phyloP scores from a whole-genome alignment of 2,797 vertebrate genomes.

The Epinephelus awoara region DNA sequence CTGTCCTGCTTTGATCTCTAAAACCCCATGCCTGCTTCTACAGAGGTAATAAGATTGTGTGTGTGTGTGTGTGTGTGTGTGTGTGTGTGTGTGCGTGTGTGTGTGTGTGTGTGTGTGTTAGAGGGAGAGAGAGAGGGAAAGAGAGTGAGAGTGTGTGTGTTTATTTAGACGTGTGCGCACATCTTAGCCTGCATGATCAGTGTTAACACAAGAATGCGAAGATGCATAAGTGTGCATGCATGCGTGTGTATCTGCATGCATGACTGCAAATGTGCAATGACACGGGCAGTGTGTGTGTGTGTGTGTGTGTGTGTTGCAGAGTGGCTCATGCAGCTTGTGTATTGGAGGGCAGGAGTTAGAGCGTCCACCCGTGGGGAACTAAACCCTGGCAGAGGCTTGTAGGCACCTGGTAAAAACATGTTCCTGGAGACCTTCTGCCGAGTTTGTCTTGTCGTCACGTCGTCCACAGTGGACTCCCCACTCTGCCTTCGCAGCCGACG shows the following conservation, averaged over 20 bases:
- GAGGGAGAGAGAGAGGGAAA: background rate
- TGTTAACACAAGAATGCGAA: slow-evolving; percentile 15
- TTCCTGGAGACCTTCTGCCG: slow-evolving; percentile 75
- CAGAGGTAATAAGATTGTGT: slow-evolving; percentile 72
- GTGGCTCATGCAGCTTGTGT: slow-evolving; percentile 26
- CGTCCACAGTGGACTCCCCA: slow-evolving; percentile 76
- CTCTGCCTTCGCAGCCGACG: slow-evolving; percentile 59
- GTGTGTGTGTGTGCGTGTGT: slow-evolving; percentile 50
- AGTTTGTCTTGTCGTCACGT: slow-evolving; percentile 83
- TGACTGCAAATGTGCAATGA: slow-evolving; percentile 26
- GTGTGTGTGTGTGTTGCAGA: slow-evolving; percentile 22
- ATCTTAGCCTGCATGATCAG: slow-evolving; percentile 42
- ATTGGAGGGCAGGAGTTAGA: slow-evolving; percentile 47
- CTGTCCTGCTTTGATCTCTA: slow-evolving; percentile 83
- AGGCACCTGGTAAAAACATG: slow-evolving; percentile 81
- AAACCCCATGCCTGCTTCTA: slow-evolving; percentile 70
- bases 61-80: slow-evolving; percentile 46
- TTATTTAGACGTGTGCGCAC: slow-evolving; percentile 32
- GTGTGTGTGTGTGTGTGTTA: slow-evolving; percentile 13
- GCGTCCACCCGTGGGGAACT: slow-evolving; percentile 57
- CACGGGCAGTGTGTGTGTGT: background rate
- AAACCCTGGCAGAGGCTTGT: slow-evolving; percentile 71
- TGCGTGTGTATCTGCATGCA: slow-evolving; percentile 34
- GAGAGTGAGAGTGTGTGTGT: slow-evolving; percentile 36
- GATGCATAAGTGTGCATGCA: slow-evolving; percentile 16